A percentile compares a stretch with the other conserved stretches of the same genome.
Conservation (phyloP, 2,113 vertebrate genomes). For the Osmerus eperlanus region DNA sequence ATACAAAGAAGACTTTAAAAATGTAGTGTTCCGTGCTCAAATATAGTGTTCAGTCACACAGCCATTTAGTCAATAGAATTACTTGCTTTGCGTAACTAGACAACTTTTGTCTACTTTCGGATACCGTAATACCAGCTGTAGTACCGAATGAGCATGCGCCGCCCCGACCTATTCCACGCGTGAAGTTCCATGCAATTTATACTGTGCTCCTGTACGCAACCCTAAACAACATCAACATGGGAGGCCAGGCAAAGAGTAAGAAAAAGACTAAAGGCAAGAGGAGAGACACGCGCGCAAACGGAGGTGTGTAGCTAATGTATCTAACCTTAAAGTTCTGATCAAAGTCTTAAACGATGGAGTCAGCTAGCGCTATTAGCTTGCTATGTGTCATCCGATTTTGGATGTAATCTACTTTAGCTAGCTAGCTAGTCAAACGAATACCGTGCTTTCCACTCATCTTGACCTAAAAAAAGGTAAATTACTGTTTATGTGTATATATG, state of each 20-base stretch:
- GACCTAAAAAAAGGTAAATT: neutral
- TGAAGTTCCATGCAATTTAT: no score
- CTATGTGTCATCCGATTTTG: neutral
- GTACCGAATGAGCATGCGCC: no score
- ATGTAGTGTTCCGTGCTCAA: no score
- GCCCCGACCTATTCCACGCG: no score
- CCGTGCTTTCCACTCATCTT: no score
- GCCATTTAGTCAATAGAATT: no score
- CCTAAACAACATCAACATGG: conserved; percentile 53
- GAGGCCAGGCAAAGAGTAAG: conserved; percentile 74
- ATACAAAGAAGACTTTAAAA: no score
- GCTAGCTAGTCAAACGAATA: neutral
- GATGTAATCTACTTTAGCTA: neutral
- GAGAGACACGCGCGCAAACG: conserved; percentile 57
- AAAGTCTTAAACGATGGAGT: conserved; percentile 4
- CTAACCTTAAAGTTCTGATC: neutral
- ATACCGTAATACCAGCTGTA: no score
- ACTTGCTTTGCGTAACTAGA: no score
- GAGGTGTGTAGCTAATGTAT: conserved; percentile 47
- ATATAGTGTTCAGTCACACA: no score
- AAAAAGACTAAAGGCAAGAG: conserved; percentile 72
- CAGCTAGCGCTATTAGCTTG: neutral
- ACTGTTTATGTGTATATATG: conserved; percentile 3
- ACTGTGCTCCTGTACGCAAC: no score
- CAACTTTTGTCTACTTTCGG: no score